Percentiles rank a stretch among this genome's conserved stretches.
phyloP scores from a whole-genome alignment of 2,888 invertebrate species.

The Drosophila quinaria region DNA sequence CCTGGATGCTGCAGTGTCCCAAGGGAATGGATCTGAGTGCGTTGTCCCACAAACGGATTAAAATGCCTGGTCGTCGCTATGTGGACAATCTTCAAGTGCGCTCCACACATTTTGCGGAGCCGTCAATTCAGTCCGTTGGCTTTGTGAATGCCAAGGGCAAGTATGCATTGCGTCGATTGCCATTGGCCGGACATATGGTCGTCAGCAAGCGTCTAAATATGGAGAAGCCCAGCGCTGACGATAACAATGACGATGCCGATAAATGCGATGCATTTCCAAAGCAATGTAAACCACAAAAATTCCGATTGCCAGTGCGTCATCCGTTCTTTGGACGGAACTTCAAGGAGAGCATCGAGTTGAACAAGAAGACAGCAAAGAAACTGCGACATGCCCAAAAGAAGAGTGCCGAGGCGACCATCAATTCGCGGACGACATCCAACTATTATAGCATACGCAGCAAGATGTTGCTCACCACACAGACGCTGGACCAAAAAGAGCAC shows the following conservation, averaged over 20 bases:
- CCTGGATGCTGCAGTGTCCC: conserved; percentile 68
- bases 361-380: conserved; percentile 5
- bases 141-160: conserved; percentile 52
- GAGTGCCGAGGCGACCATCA: background rate
- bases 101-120: conserved; percentile 19
- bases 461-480: conserved; percentile 44
- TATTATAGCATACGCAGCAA: conserved; percentile 59
- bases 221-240: background rate
- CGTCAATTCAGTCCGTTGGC: conserved; percentile 41
- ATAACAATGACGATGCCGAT: background rate
- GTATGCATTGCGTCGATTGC: conserved; percentile 36
- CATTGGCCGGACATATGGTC: conserved; percentile 43
- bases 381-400: conserved; percentile 37
- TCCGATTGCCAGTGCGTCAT: conserved; percentile 36
- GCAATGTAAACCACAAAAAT: conserved; percentile 25
- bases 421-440: conserved; percentile 23
- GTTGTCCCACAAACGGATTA: conserved; percentile 48
- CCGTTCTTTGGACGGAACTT: conserved; percentile 48
- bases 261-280: conserved; percentile 15
- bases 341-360: conserved; percentile 26
- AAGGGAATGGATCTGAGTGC: conserved; percentile 33
- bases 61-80: conserved; percentile 61
- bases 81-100: conserved; percentile 53
- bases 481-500: conserved; percentile 58
- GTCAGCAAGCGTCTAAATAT: conserved; percentile 55